Base-by-base conservation (phyloP, 2,888 invertebrate genomes). In the Tetragonisca angustula region DNA sequence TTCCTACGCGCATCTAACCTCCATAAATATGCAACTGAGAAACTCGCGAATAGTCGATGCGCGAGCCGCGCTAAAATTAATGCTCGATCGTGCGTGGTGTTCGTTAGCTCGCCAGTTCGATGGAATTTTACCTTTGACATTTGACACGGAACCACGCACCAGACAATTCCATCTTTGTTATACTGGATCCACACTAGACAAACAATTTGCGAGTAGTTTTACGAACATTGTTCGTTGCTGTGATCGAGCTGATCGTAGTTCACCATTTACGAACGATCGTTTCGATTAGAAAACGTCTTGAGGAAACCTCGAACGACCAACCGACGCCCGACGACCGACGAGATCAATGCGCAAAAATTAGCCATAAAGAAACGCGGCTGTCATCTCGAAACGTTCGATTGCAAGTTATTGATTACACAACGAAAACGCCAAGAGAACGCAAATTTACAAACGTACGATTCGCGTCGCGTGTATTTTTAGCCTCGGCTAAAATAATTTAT, bases 11-110 rank as follows among this genome's bases (percentile, higher is more conserved):
- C 77, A 59, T 50, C 65, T 87, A 80, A 86, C 86, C 81, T 83
- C 86, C 91, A 91, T 91, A 91, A 92, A 92, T 91, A 90, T 89
- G 88, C 88, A 87, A 89, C 75, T 36, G 27, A 13, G 36, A 21
- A n/a, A 36, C 62, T n/a, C 49, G 67, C 65, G 79, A 49, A 19
- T 27, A 56, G 68, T 64, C 56, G 19, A n/a, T 17, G 27, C 49
- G 17, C 52, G 61, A 59, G 56, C 52, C 76, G 61, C 70, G 56
- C 62, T 75, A 32, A 87, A 82, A 79, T 82, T 79, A 68, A 87
- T 83, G 61, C 71, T 52, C 75, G 74, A 56, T 64, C 67, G 74
- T n/a, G 65, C 64, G 70, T 54, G n/a, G 43, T 69, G 49, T 69
- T 68, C 74, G 36, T 54, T 27, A 65, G 52, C 69, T 4, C 49